A percentile compares a stretch with the other conserved stretches of the same genome.
These are phyloP conservation scores for Ellobius talpinus DNA, from an alignment of 2,113 vertebrate genomes.

Conservation along the genomic window DNA sequence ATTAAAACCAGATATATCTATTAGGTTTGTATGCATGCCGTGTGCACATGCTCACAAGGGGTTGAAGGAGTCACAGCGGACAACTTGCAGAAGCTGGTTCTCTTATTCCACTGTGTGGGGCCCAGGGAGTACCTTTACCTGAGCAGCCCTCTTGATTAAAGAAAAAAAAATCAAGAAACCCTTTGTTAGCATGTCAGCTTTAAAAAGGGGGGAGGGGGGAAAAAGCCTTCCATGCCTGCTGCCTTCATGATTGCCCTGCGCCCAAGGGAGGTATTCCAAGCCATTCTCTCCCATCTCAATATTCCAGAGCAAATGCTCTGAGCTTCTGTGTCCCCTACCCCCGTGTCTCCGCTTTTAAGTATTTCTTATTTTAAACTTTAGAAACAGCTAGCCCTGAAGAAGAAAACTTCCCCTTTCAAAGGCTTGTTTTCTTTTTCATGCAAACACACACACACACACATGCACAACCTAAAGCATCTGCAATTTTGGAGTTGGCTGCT, in stretches of 20 bases:
- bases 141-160: not conserved
- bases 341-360: slow-evolving; percentile 54
- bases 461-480: slow-evolving; percentile 74
- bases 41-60: not conserved
- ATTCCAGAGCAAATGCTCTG: slow-evolving; percentile 60
- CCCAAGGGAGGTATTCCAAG: slow-evolving; percentile 66
- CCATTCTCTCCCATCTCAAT: slow-evolving; percentile 60
- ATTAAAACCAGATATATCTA: too few species aligned
- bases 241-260: not conserved
- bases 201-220: not conserved
- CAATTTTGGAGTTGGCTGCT: slow-evolving; percentile 70
- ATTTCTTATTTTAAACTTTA: slow-evolving; percentile 72
- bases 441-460: not conserved
- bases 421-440: slow-evolving; percentile 16
- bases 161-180: slow-evolving; percentile 50
- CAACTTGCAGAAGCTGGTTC: not conserved
- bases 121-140: not conserved
- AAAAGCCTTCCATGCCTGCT: not conserved
- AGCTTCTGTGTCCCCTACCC: not conserved
- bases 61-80: not conserved
- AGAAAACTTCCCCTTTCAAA: slow-evolving; percentile 64
- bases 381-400: slow-evolving; percentile 48
- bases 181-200: slow-evolving; percentile 64
- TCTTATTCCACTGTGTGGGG: not conserved
- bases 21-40: too few species aligned